Conservation (phyloP, 2,797 vertebrate genomes). For the Myripristis murdjan region DNA sequence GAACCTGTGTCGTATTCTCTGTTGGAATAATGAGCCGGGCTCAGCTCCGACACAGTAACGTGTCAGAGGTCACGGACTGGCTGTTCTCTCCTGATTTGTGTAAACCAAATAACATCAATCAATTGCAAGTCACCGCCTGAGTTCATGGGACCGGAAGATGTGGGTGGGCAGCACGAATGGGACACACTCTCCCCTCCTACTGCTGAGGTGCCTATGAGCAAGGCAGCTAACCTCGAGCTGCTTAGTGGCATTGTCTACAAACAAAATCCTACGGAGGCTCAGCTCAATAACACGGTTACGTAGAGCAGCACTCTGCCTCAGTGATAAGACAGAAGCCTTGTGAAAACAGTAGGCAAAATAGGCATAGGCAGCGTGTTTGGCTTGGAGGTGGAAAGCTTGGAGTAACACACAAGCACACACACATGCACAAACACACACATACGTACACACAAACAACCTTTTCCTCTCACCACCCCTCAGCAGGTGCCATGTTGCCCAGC, state of each 20-base stretch:
- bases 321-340: neutral
- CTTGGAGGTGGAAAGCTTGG: neutral
- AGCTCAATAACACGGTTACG: neutral
- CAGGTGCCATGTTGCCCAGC: conserved; percentile 39
- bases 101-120: neutral
- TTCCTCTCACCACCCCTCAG: conserved; percentile 9
- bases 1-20: neutral
- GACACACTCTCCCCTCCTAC: too few species aligned
- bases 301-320: neutral
- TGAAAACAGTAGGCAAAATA: neutral
- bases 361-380: neutral
- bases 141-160: neutral
- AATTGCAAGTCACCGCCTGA: neutral
- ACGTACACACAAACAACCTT: conserved; percentile 3
- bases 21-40: neutral
- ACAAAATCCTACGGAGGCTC: neutral
- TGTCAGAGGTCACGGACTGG: neutral
- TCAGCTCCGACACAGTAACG: neutral
- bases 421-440: conserved; percentile 8
- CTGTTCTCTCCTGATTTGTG: neutral
- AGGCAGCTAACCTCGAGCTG: too few species aligned
- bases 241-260: too few species aligned
- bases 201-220: too few species aligned
- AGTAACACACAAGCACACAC: conserved; percentile 15
- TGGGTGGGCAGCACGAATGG: too few species aligned